Percentiles rank a stretch among this genome's conserved stretches.
phyloP scores from a whole-genome alignment of 92 coral and sea anemone genomes.

The Palythoa caribaeorum region DNA sequence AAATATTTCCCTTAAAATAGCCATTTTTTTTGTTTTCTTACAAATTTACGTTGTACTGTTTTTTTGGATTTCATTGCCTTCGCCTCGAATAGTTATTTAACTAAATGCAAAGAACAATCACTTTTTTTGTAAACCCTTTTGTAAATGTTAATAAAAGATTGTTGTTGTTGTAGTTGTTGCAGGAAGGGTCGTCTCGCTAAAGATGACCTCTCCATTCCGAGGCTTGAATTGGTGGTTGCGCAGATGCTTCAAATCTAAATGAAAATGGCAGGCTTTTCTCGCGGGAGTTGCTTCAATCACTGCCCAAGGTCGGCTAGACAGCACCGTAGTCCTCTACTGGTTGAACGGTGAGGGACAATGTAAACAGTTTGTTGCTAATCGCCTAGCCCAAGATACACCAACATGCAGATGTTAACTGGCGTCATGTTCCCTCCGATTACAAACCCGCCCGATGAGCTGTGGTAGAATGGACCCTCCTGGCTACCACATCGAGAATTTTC shows the following conservation, averaged over 20 bases:
- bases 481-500: neutral
- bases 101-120: too few relatives aligned
- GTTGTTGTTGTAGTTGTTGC: too few relatives aligned
- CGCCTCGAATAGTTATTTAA: too few relatives aligned
- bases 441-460: neutral
- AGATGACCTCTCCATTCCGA: neutral
- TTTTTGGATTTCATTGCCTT: too few relatives aligned
- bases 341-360: neutral
- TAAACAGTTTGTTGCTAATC: neutral
- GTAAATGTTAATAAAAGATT: too few relatives aligned
- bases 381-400: neutral
- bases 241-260: neutral
- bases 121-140: too few relatives aligned
- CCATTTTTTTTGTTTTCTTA: too few relatives aligned
- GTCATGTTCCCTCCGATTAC: neutral
- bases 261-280: neutral
- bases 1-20: too few relatives aligned
- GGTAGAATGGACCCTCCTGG: neutral
- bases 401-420: neutral
- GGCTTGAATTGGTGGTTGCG: constrained; percentile 6
- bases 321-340: constrained; percentile 18
- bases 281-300: neutral
- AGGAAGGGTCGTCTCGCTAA: neutral
- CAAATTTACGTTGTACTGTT: too few relatives aligned
- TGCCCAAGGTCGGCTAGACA: neutral